Evolutionary conservation across 1,140 invertebrate genomes (phyloP), one percentile per base, ranked within the genome.

Genomic region (Acromyrmex heyeri): DNA sequence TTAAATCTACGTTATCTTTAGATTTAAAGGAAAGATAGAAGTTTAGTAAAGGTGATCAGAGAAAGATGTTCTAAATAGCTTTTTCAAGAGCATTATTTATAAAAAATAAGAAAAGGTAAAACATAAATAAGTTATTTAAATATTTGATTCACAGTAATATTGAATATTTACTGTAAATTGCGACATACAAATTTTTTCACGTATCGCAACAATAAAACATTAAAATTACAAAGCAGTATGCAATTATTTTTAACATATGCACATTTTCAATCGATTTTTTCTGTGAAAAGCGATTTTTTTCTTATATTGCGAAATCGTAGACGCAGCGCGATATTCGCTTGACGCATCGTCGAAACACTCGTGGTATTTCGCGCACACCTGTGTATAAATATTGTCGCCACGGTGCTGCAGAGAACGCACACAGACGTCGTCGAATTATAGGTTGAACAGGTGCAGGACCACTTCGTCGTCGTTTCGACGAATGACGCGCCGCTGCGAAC

Each of bases 381-480:
- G 38, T n/a, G 88, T 82, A 90, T 82, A 90, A 86, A 90, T 90
- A 90, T 90, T 89, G 76, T 87, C 64, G 50, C 72, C 83, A 69
- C 48, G 57, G 16, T 38, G 53, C 44, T 44, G 50, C 79, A 16
- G 76, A 48, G 77, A 86, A 81, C 67, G 76, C 65, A 72, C 73
- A 81, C 70, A 64, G 64, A 86, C 62, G 76, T 44, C 85, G 55
- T 44, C 87, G 72, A 87, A 87, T 90, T 90, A 89, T 83, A 89
- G 87, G 62, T 65, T 86, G 87, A 89, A 85, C 88, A 90, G 88
- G 88, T 90, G 88, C 73, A 34, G 77, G 69, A 27, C 76, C 85
- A 73, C 86, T 90, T 89, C 85, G 72, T 82, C 87, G 87, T 77
- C 85, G 75, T 89, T 89, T 82, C 83, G 87, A 82, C 88, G 88